Conservation (phyloP, 1,140 invertebrate species). For the Drosophila cardini region DNA sequence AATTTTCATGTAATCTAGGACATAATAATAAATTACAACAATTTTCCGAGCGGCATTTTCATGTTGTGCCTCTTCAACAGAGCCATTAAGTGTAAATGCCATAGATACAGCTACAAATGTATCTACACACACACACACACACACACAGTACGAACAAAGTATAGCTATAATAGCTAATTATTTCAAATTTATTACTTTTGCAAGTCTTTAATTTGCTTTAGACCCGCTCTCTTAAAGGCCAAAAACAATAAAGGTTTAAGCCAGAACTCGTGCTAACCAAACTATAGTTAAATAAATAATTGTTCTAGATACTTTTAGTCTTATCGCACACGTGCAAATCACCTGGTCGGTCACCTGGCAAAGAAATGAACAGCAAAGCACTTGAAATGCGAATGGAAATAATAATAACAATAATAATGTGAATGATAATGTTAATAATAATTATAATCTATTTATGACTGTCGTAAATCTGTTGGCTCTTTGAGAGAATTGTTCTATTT, state of each 20-base stretch:
- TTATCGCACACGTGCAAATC: slow-evolving; percentile 37
- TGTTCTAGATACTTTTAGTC: neutral
- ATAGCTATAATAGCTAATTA: slow-evolving; percentile 84
- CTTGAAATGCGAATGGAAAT: slow-evolving; percentile 20
- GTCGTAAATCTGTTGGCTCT: slow-evolving; percentile 21
- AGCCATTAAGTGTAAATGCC: slow-evolving; percentile 63
- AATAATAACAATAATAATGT: no score
- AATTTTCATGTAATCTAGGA: slow-evolving; percentile 85
- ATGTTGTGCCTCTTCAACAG: slow-evolving; percentile 18
- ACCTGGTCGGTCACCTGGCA: slow-evolving; percentile 16
- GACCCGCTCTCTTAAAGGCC: slow-evolving; percentile 20
- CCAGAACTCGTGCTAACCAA: neutral
- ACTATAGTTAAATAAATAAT: slow-evolving; percentile 13
- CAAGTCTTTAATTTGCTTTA: slow-evolving; percentile 21
- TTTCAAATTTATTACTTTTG: slow-evolving; percentile 79
- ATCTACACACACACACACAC: no score
- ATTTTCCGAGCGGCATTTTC: slow-evolving; percentile 76
- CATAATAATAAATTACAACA: slow-evolving; percentile 83
- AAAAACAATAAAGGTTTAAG: neutral
- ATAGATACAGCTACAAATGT: slow-evolving; percentile 24
- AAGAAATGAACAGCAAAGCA: slow-evolving; percentile 5
- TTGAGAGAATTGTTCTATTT: slow-evolving; percentile 14
- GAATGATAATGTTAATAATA: slow-evolving; percentile 9
- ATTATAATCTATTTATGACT: slow-evolving; percentile 48
- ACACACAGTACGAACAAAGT: slow-evolving; percentile 42